Evolutionary conservation across 1,140 invertebrate species (phyloP).

Genomic region (Whitmania pigra): DNA sequence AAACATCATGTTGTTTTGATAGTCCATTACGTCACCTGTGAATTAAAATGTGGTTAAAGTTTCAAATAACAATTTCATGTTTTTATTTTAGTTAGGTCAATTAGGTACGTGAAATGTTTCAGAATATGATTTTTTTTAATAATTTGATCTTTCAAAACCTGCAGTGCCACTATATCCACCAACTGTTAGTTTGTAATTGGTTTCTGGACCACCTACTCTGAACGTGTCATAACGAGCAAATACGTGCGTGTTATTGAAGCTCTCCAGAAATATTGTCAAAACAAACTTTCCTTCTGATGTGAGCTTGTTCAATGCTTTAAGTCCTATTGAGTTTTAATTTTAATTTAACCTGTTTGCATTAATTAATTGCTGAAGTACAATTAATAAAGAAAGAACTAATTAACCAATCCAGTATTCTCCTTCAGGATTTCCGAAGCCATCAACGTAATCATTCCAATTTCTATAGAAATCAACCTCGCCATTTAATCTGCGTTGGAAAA

Average conservation of each 20-base stretch:
- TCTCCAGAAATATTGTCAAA: slow-evolving; percentile 48
- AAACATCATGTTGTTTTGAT: slow-evolving; percentile 7
- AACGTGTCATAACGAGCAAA: slow-evolving; percentile 81
- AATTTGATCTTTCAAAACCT: background rate
- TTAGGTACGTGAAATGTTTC: too few species aligned
- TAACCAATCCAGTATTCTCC: slow-evolving; percentile 49
- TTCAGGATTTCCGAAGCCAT: slow-evolving; percentile 46
- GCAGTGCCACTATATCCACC: slow-evolving; percentile 79
- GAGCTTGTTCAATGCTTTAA: background rate
- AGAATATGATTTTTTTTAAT: background rate
- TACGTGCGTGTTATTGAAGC: slow-evolving; percentile 45
- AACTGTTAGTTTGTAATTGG: slow-evolving; percentile 79
- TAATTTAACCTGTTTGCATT: background rate
- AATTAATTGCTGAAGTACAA: background rate
- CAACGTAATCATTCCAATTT: slow-evolving; percentile 48
- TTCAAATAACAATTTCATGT: background rate
- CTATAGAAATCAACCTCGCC: slow-evolving; percentile 42
- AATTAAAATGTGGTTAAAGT: background rate
- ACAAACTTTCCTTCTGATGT: slow-evolving; percentile 24
- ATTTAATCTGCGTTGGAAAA: slow-evolving; percentile 35
- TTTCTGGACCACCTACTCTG: slow-evolving; percentile 74
- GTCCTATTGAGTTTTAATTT: background rate
- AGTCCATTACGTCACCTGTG: background rate
- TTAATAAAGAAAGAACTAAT: background rate
- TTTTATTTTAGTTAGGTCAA: too few species aligned